Evolutionary conservation across 2,797 vertebrate species (phyloP), one percentile per base, ranked within the genome.

Genomic region (Clarias laeviceps): DNA sequence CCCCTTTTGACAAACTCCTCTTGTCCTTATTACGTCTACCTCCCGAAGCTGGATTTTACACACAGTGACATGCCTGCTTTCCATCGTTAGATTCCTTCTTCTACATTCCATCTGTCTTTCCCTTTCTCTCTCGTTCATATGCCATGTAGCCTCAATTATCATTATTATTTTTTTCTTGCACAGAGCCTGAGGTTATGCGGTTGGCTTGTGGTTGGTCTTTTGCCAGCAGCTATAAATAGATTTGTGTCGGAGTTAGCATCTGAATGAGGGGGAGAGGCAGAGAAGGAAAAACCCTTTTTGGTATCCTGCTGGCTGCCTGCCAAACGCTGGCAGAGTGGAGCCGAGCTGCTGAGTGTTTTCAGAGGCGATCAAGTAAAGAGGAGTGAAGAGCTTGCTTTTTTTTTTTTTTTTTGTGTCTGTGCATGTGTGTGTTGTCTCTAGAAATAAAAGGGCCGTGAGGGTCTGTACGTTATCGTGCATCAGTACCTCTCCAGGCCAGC

Each of bases 141-240:
- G 61, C 61, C 37, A 32, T 81, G 69, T 59, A 76, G 62, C 76
- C 62, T 83, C 54, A 69, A 80, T 86, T 82, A 83, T 80, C 37
- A 59, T 82, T 87, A 77, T 85, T 64, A 83, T 62, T 84, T 70
- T 57, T 79, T 65, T 62, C 62, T 65, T 86, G 84, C 69, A 87
- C 90, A 45, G 82, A 56, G 82, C 82, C 82, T 84, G 61, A 90
- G 90, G 89, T 91, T 92, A 90, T 93, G 93, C 62, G 92, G 93
- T 92, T 90, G 91, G 92, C 93, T 94, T 94, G 94, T 32, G 89
- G 92, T 92, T 96, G 94, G 94, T 94, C 85, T 90, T 91, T 90
- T 87, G 94, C 95, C 96, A 96, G 93, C 84, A 87, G 92, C 95
- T 96, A 95, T 96, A 95, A 96, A 96, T 96, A 96, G 95, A 37